These are phyloP conservation scores for Cryptotermes secundus DNA, from an alignment of 1,140 invertebrate species.

Conservation along the genomic window DNA sequence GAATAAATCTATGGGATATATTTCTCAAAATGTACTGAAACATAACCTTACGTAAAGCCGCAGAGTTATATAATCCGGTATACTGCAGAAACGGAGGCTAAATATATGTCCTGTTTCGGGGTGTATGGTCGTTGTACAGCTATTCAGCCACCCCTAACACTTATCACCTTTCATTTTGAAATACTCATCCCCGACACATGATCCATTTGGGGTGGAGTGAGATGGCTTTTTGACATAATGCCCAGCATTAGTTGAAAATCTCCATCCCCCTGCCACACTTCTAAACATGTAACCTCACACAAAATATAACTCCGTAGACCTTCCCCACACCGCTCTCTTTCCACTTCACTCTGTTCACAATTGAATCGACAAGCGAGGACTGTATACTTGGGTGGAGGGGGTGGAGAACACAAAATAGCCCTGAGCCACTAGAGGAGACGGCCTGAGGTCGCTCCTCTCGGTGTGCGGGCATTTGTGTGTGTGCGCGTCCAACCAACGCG, in stretches of 20 bases:
- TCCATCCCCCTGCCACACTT: neutral
- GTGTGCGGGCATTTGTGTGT: conserved; percentile 1
- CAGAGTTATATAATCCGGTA: no score
- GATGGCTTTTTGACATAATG: conserved; percentile 16
- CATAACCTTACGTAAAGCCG: no score
- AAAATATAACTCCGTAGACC: conserved; percentile 9
- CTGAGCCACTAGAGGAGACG: neutral
- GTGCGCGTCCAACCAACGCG: neutral
- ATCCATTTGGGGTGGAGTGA: neutral
- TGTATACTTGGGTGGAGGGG: neutral
- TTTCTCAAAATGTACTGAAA: no score
- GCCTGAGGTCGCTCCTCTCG: neutral
- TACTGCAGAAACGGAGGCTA: no score
- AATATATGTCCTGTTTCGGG: neutral
- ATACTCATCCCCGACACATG: neutral
- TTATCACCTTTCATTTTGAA: neutral
- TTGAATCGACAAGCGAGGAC: conserved; percentile 17
- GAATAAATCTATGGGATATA: no score
- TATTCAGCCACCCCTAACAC: neutral
- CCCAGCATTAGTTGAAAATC: neutral
- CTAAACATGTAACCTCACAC: conserved; percentile 6
- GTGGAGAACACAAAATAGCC: neutral
- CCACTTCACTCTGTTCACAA: conserved; percentile 15
- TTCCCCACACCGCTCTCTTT: neutral
- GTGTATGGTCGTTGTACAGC: neutral